These are phyloP conservation scores for Philereme transversata DNA, from an alignment of 2,888 invertebrate genomes.

Conservation along the genomic window DNA sequence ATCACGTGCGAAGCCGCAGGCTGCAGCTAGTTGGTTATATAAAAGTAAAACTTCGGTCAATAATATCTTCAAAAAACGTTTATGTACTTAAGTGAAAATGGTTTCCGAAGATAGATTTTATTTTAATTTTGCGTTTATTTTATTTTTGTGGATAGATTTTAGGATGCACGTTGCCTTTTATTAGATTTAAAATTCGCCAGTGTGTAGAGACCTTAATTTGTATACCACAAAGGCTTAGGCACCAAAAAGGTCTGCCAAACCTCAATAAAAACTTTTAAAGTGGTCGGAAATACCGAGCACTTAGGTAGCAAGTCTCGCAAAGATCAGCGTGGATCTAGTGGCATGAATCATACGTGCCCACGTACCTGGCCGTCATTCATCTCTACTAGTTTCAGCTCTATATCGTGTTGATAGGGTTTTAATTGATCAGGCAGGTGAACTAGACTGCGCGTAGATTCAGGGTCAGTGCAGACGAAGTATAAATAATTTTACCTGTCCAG, in stretches of 20 bases:
- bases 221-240: slow-evolving; percentile 12
- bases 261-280: slow-evolving; percentile 2
- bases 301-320: slow-evolving; percentile 18
- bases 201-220: background rate
- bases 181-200: no score
- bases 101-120: no score
- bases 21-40: no score
- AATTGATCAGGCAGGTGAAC: slow-evolving; percentile 4
- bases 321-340: slow-evolving; percentile 20
- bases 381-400: slow-evolving; percentile 10
- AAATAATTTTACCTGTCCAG: slow-evolving; percentile 7
- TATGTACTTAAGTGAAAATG: no score
- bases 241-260: background rate
- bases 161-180: no score
- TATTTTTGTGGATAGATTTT: no score
- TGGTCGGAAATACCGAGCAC: slow-evolving; percentile 34
- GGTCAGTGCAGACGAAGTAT: slow-evolving; percentile 21
- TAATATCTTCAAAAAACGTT: no score
- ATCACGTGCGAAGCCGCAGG: no score
- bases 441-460: slow-evolving; percentile 22
- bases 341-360: slow-evolving; percentile 35
- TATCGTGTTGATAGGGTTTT: background rate
- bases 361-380: slow-evolving; percentile 18
- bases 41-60: no score
- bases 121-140: no score